These are phyloP conservation scores for Etheostoma spectabile DNA, from an alignment of 2,113 vertebrate genomes.

Conservation along the genomic window DNA sequence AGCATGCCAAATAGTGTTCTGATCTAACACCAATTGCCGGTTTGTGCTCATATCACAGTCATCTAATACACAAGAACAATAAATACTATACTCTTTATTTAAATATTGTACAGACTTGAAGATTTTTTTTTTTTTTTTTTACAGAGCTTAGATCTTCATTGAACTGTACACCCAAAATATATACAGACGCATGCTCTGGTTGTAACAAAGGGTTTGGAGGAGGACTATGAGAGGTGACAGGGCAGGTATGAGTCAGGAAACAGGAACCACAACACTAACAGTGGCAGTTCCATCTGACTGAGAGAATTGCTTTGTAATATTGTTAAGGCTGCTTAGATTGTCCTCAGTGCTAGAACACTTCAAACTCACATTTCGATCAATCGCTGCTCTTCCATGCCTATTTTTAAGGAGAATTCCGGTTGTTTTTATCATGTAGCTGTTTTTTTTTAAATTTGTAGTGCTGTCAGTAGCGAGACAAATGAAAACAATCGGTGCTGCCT, in stretches of 20 bases:
- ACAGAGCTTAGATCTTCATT: constrained; percentile 89
- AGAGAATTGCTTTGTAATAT: constrained; percentile 45
- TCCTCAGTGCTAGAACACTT: constrained; percentile 39
- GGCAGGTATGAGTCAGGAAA: constrained; percentile 29
- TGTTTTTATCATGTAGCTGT: too few species aligned
- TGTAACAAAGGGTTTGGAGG: constrained; percentile 51
- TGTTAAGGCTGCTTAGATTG: constrained; percentile 73
- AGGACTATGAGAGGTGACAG: constrained; percentile 35
- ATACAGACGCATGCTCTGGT: constrained; percentile 51
- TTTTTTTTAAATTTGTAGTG: too few species aligned
- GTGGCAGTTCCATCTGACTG: constrained; percentile 23
- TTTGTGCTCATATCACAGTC: not conserved
- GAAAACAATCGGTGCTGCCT: too few species aligned
- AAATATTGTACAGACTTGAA: constrained; percentile 95
- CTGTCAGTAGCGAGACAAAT: too few species aligned
- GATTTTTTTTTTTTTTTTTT: constrained; percentile 88
- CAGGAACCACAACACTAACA: constrained; percentile 20
- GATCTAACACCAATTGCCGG: not conserved
- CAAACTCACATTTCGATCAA: constrained; percentile 12
- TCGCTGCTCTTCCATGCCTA: not conserved
- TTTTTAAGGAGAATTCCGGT: not conserved
- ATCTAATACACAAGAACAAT: constrained; percentile 73
- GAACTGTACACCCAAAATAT: constrained; percentile 62
- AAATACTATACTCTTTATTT: constrained; percentile 97
- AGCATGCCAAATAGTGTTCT: not conserved